Base-by-base conservation (phyloP, 2,888 invertebrate species). In the Endotricha flammealis region DNA sequence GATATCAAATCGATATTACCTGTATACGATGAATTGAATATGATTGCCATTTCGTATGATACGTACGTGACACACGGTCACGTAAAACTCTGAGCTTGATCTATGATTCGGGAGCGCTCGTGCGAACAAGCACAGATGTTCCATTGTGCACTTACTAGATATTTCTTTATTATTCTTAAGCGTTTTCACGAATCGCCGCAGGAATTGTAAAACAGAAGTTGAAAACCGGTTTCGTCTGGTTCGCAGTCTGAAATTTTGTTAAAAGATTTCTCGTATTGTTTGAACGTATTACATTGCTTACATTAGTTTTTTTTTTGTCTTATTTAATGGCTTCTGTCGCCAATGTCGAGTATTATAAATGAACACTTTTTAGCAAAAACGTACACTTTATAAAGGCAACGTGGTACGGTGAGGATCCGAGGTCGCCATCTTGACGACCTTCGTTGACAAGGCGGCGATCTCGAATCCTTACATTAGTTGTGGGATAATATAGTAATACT, bases 11-110 rank as follows among this genome's bases (percentile, higher is more conserved):
- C n/a, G n/a, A n/a, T 32, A 23, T 23, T 23, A 13, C 22, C 16
- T 14, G 22, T 23, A 29, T 23, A 12, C 29, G 13, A 38, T 38
- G 38, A 33, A 33, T 33, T 38, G 29, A 29, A 38, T 38, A 29
- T 29, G 38, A 33, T 33, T 25, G 17, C 23, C 10, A 12, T 10
- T 25, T 25, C 20, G 25, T 33, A 17, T 33, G 10, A 6, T 16
- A 33, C 11, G 25, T 44, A 36, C 34, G 54, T 32, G 50, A 66
- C 63, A 66, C 57, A 72, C 57, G 43, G 62, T 56, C 64, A 64
- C 61, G 62, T 66, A 55, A 50, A 30, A 32, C 46, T 46, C 46
- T 46, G 48, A 57, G 55, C 59, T 36, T 27, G 33, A 35, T 46
- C 44, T 50, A 42, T 46, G 45, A 53, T 53, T 61, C 57, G 60